Base-by-base conservation (phyloP, 2,113 vertebrate species). In the Archilochus colubris region DNA sequence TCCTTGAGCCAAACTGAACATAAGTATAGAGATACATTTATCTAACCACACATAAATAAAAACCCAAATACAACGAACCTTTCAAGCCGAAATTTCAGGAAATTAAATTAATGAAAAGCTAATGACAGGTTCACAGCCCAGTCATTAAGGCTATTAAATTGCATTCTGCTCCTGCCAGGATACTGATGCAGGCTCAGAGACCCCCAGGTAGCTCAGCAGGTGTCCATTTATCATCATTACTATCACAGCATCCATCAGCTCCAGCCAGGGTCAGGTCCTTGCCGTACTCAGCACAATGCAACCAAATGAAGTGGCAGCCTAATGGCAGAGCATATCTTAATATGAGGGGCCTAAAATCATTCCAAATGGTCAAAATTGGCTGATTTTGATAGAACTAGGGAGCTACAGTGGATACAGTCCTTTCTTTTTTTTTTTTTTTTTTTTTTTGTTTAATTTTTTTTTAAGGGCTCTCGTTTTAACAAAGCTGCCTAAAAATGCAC, bases 51-150 rank as follows among this genome's bases (percentile, higher is more conserved):
- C 31, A 73, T 36, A 46, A 75, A 43, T 38, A 43, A 86, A 81
- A 63, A 70, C 4, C 12, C 48, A 59, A 64, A 38, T 67, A 58
- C 6, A 89, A 73, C 30, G 82, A 73, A 54, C 20, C 7, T 40
- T 58, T 84, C 27, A 68, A 19, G n/a, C 16, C 58, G 46, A 91
- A 82, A 66, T 58, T 54, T 82, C 44, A 51, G 72, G 38, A 77
- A 94, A 89, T 77, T 50, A 85, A 75, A 89, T 85, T 68, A 80
- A 87, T 51, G 43, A 73, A 53, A 88, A 91, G 57, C 72, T 83
- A 91, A 86, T 30, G 68, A 64, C n/a, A 81, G 19, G 53, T 88
- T 94, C 89, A 89, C 64, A 93, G 78, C 23, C 73, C 48, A 83
- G 54, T 58, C 63, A 74, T 74, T 73, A 89, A 67, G 63, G 25